Evolutionary conservation across 2,888 invertebrate genomes (phyloP).

Genomic region (Dryadula phaetusa): DNA sequence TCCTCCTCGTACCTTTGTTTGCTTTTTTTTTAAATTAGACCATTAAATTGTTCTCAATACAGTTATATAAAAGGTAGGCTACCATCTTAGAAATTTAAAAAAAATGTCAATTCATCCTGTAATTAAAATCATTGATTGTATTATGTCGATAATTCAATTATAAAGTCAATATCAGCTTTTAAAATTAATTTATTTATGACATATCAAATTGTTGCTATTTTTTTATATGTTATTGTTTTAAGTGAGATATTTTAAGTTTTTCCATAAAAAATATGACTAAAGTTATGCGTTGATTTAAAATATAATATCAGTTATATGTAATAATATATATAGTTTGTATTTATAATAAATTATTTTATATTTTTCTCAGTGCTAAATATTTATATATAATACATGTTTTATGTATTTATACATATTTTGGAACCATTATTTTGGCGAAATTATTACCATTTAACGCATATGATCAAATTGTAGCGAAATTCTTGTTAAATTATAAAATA

Average conservation of each 20-base stretch:
- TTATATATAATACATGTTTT: not conserved
- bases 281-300: not conserved
- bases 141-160: not conserved
- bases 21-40: not conserved
- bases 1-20: not conserved
- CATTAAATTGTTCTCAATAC: not conserved
- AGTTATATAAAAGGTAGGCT: not conserved
- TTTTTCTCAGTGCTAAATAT: not conserved
- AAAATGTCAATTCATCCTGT: slow-evolving; percentile 1
- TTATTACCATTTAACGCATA: not conserved
- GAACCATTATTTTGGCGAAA: not conserved
- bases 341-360: not conserved
- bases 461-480: not conserved
- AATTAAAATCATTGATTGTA: not conserved
- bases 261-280: not conserved
- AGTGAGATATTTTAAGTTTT: not conserved
- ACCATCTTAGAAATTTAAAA: not conserved
- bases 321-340: not conserved
- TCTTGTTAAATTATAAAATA: not conserved
- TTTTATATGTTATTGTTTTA: not conserved
- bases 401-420: not conserved
- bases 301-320: not conserved
- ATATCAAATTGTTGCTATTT: slow-evolving; percentile 7
- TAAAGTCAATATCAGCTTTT: not conserved
- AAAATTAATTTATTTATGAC: not conserved